Evolutionary conservation across 1,140 invertebrate species (phyloP).

Genomic region (Drosophila paulistorum): DNA sequence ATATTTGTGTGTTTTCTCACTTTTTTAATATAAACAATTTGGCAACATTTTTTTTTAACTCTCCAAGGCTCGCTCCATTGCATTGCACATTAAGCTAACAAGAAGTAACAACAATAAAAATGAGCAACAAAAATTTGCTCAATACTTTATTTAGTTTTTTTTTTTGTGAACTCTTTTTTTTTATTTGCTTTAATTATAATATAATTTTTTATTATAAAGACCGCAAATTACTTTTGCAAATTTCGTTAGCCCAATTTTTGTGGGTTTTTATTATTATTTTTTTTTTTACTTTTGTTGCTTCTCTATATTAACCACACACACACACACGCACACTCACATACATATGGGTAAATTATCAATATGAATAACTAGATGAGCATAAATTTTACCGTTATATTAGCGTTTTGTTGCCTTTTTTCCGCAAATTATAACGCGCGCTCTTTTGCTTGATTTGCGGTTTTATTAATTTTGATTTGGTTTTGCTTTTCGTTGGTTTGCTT

Average conservation of each 20-base stretch:
- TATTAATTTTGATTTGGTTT: constrained; percentile 42
- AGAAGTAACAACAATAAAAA: constrained; percentile 3
- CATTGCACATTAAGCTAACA: constrained; percentile 4
- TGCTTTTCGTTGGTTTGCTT: constrained; percentile 42
- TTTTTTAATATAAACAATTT: constrained; percentile 27
- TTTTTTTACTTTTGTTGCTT: too few species aligned
- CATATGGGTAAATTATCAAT: constrained; percentile 24
- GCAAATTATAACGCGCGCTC: constrained; percentile 27
- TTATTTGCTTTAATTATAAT: constrained; percentile 54
- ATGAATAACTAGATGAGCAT: constrained; percentile 49
- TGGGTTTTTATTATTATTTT: constrained; percentile 8
- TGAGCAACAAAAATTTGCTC: constrained; percentile 46
- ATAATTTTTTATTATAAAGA: constrained; percentile 40
- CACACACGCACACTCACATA: constrained; percentile 5
- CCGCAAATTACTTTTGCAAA: constrained; percentile 45
- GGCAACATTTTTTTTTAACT: constrained; percentile 26
- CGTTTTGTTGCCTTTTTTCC: constrained; percentile 13
- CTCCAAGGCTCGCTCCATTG: constrained; percentile 19
- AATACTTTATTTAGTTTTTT: constrained; percentile 33
- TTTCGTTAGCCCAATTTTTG: constrained; percentile 37
- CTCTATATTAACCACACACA: constrained; percentile 16
- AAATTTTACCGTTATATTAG: constrained; percentile 55
- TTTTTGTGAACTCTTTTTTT: constrained; percentile 9
- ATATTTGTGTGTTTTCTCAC: constrained; percentile 24
- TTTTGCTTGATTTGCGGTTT: constrained; percentile 38